Evolutionary conservation across 2,797 vertebrate species (phyloP).

Genomic region (Mareca strepera): DNA sequence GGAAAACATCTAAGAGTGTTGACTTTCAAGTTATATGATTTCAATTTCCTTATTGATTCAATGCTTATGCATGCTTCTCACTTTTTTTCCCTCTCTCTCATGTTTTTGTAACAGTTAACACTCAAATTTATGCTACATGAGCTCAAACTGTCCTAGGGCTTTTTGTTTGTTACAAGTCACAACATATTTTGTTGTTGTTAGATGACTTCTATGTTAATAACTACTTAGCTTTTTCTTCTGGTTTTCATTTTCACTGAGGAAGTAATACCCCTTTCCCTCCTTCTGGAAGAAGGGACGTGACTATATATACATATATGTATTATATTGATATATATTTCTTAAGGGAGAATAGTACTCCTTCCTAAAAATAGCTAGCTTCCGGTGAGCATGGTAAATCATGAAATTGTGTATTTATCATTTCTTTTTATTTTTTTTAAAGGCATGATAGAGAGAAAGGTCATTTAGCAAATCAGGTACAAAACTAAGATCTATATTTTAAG

Average conservation of each 20-base stretch:
- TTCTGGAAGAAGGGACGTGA: not conserved
- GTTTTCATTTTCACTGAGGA: not conserved
- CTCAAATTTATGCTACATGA: not conserved
- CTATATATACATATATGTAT: not conserved
- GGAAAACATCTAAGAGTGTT: fast-evolving
- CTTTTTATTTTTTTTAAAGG: not conserved
- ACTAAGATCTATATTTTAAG: slow-evolving; percentile 53
- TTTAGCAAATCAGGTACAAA: slow-evolving; percentile 57
- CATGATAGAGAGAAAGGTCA: not conserved
- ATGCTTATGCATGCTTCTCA: fast-evolving
- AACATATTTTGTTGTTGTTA: fast-evolving
- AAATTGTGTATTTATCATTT: slow-evolving; percentile 7
- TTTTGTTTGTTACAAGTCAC: not conserved
- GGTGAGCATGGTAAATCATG: not conserved
- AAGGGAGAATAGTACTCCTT: not conserved
- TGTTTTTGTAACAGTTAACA: not conserved
- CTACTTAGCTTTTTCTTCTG: not conserved
- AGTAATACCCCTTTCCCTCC: not conserved
- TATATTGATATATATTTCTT: not conserved
- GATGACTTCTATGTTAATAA: not conserved
- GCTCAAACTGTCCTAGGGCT: not conserved
- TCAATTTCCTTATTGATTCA: not conserved
- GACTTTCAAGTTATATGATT: not conserved
- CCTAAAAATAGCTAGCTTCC: not conserved
- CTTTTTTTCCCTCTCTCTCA: fast-evolving